phyloP scores from a whole-genome alignment of 2,113 vertebrate genomes.

The Saccopteryx leptura region DNA sequence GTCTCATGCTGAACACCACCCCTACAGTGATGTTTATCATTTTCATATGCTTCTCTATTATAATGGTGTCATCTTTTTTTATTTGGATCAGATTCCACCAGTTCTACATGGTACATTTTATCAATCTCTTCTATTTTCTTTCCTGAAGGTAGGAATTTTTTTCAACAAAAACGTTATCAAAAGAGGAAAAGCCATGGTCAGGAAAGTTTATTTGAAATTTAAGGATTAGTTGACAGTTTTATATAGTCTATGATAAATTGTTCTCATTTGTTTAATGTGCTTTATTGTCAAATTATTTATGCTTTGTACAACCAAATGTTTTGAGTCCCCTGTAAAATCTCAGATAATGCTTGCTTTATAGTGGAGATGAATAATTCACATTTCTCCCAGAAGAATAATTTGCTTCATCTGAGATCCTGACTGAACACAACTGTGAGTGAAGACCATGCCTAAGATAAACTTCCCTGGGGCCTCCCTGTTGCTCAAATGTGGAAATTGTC shows the following conservation, averaged over 20 bases:
- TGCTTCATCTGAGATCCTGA: not conserved
- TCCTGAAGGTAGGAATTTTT: slow-evolving; percentile 92
- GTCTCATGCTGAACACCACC: slow-evolving; percentile 98
- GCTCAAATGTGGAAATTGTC: not conserved
- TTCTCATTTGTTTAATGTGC: not conserved
- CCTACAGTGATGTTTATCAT: slow-evolving; percentile 94
- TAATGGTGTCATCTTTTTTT: slow-evolving; percentile 91
- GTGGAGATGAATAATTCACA: not conserved
- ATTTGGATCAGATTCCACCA: slow-evolving; percentile 96
- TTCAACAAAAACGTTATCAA: slow-evolving; percentile 93
- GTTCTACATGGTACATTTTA: slow-evolving; percentile 97
- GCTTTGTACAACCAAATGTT: not conserved
- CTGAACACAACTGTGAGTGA: not conserved
- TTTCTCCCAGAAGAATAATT: not conserved
- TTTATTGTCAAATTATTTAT: not conserved
- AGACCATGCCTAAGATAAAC: not conserved
- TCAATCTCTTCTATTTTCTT: slow-evolving; percentile 91
- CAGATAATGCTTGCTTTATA: not conserved
- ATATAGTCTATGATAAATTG: not conserved
- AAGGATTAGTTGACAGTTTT: not conserved
- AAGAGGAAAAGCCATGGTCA: slow-evolving; percentile 92
- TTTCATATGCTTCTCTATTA: slow-evolving; percentile 93
- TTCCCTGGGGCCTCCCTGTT: not conserved
- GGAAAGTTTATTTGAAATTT: slow-evolving; percentile 95
- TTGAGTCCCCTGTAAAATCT: not conserved